Conservation (phyloP, 2,888 invertebrate genomes). For the Drosophila neutralis region DNA sequence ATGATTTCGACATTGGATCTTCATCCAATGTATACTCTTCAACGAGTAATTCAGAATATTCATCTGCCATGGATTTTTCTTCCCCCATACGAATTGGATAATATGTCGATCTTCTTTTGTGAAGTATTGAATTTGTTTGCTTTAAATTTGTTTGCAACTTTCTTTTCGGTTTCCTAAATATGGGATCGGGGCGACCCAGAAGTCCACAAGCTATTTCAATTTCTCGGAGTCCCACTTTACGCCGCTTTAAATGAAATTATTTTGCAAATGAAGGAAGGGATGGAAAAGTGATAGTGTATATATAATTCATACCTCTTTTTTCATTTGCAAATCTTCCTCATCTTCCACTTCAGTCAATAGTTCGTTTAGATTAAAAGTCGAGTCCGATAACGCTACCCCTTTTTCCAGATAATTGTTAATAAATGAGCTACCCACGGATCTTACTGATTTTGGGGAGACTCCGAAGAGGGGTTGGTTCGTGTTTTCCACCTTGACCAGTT, state of each 20-base stretch:
- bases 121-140: neutral
- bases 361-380: constrained; percentile 26
- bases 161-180: neutral
- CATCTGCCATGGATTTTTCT: neutral
- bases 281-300: neutral
- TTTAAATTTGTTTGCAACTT: neutral
- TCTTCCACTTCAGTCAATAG: constrained; percentile 35
- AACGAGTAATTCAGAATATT: neutral
- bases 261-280: neutral
- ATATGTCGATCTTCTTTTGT: neutral
- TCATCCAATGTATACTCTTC: constrained; percentile 14
- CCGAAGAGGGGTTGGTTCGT: neutral
- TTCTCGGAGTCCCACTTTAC: constrained; percentile 60
- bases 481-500: constrained; percentile 16
- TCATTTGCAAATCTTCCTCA: constrained; percentile 23
- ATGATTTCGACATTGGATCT: neutral
- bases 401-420: neutral
- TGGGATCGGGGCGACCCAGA: neutral
- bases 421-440: neutral
- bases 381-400: neutral
- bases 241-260: constrained; percentile 37
- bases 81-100: neutral
- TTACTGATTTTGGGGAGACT: neutral
- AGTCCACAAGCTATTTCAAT: constrained; percentile 36
- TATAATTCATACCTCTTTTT: constrained; percentile 27